Base-by-base conservation (phyloP, 2,888 invertebrate genomes). In the Yponomeuta cagnagella region DNA sequence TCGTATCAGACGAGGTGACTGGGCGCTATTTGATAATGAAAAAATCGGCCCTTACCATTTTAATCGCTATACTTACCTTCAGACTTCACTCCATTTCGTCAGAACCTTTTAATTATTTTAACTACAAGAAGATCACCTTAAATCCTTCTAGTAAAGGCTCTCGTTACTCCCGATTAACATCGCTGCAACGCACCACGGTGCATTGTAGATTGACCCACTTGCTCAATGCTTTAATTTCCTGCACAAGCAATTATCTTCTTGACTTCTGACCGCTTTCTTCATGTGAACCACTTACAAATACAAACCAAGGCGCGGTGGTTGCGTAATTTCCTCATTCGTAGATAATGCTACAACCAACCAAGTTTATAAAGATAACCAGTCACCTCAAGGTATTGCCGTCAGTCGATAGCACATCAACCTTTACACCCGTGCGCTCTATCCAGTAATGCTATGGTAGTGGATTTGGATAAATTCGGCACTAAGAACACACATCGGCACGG, bases 201-300 rank as follows among this genome's bases (percentile, higher is more conserved):
- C 15, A 15, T 58, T 58, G 76, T 75, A 83, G 81, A 86, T 84
- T 86, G 91, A 76, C 85, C 90, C 78, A 91, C 82, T 90, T 90
- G 85, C 87, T 85, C 84, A 87, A 88, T 84, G 85, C 83, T 86
- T 85, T 90, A 91, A 91, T 91, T 90, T 92, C 90, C 91, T 89
- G 89, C 82, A 82, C 85, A 79, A 87, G 84, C 90, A 92, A 91
- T 92, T 92, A 92, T 90, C 89, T 90, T 80, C 82, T 90, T 90
- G 89, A 91, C 90, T 85, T 90, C 87, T 91, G 90, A 91, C 91
- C 91, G 89, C 89, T 89, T 89, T 91, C 89, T 89, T 86, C 81
- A 83, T 84, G 81, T 79, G 79, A 80, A 82, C 82, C 80, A 78
- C 78, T 74, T 77, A 43, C 43, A 8, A 43, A 43, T 43, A 43